phyloP scores from a whole-genome alignment of 1,140 invertebrate species.

The Delia radicum region DNA sequence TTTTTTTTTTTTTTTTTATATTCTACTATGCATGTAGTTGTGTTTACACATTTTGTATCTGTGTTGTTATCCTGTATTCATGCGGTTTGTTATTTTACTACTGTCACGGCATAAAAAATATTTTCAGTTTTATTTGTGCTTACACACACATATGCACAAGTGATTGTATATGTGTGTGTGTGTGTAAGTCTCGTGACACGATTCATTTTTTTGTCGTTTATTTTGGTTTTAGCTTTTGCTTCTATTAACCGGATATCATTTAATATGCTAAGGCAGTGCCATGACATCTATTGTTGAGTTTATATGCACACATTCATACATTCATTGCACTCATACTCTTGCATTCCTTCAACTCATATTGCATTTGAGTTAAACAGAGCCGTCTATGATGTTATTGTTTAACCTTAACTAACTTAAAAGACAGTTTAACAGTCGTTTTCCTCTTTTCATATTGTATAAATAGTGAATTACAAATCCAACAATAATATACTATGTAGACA shows the following conservation, averaged over 20 bases:
- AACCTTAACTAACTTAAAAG: not conserved
- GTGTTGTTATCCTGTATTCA: conserved; percentile 9
- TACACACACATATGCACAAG: not conserved
- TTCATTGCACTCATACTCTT: not conserved
- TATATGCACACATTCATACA: not conserved
- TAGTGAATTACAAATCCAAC: too few species aligned
- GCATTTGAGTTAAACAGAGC: too few species aligned
- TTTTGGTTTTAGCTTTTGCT: not conserved
- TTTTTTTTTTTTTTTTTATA: not conserved
- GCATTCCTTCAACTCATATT: not conserved
- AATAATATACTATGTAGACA: too few species aligned
- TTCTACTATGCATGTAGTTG: not conserved
- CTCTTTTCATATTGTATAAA: too few species aligned
- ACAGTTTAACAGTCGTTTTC: not conserved
- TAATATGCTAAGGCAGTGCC: not conserved
- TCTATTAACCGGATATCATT: not conserved
- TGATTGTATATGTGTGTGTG: not conserved
- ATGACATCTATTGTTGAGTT: not conserved
- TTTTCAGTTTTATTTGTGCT: not conserved
- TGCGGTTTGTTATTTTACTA: not conserved
- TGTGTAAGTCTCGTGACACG: not conserved
- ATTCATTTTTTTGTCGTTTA: not conserved
- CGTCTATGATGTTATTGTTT: not conserved
- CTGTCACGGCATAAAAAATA: not conserved
- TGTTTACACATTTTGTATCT: not conserved